phyloP scores from a whole-genome alignment of 53 echinoderm and acorn worm species.

The Arbacia lixula region DNA sequence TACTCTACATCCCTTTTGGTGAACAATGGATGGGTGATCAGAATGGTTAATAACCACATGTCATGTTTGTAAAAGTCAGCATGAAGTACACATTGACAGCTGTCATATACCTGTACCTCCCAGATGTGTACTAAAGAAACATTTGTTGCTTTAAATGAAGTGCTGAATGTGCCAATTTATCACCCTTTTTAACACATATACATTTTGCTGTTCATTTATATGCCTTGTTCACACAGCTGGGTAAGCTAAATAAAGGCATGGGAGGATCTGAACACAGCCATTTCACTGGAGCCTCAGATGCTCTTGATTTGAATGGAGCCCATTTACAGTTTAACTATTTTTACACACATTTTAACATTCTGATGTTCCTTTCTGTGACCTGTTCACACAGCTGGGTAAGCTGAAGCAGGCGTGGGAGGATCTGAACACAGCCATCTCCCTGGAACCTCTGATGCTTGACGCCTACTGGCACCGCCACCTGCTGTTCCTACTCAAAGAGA shows the following conservation, averaged over 20 bases:
- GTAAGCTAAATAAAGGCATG: constrained; percentile 88
- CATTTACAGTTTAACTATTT: too few relatives aligned
- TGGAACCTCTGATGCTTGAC: constrained; percentile 91
- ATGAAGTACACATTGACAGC: too few relatives aligned
- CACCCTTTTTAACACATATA: neutral
- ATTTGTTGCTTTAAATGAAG: too few relatives aligned
- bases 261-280: constrained; percentile 96
- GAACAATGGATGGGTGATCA: too few relatives aligned
- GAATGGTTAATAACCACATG: too few relatives aligned
- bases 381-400: constrained; percentile 79
- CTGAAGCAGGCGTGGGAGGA: constrained; percentile 96
- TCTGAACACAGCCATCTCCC: constrained; percentile 82
- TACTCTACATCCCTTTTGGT: too few relatives aligned
- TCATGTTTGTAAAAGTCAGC: too few relatives aligned
- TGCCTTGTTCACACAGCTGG: constrained; percentile 71
- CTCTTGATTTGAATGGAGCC: too few relatives aligned
- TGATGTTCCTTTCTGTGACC: neutral
- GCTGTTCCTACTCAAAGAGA: constrained; percentile 84
- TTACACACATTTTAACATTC: too few relatives aligned
- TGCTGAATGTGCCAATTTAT: too few relatives aligned
- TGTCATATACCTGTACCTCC: too few relatives aligned
- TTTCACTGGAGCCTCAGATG: constrained; percentile 82
- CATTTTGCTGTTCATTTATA: neutral
- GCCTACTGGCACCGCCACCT: constrained; percentile 99
- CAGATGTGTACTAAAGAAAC: too few relatives aligned